Conservation (phyloP, 2,113 vertebrate species). For the Hassar affinis region DNA sequence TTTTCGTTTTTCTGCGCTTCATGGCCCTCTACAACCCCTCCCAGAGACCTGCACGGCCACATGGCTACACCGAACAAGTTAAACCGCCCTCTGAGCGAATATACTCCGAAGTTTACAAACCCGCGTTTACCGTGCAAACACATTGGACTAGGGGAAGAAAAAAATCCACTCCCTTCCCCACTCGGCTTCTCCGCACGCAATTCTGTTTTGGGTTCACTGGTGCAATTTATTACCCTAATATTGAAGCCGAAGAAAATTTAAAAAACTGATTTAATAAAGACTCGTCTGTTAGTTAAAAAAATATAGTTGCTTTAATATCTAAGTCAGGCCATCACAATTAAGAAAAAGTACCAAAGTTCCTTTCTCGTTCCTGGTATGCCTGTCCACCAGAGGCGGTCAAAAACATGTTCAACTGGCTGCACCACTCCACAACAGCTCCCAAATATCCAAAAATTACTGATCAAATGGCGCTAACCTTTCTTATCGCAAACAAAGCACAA, state of each 20-base stretch:
- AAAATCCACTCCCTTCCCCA: conserved; percentile 36
- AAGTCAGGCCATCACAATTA: neutral
- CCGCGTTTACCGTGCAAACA: conserved; percentile 53
- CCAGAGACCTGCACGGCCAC: conserved; percentile 56
- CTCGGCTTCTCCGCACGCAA: conserved; percentile 25
- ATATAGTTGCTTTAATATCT: neutral
- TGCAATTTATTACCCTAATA: neutral
- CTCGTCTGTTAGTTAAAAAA: neutral
- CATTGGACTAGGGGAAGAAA: neutral
- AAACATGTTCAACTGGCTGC: conserved; percentile 89
- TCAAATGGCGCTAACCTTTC: conserved; percentile 69
- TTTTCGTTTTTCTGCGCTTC: conserved; percentile 65
- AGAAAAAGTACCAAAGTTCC: conserved; percentile 32
- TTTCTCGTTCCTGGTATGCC: conserved; percentile 61
- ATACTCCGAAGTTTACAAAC: conserved; percentile 56
- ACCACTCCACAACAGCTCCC: conserved; percentile 75
- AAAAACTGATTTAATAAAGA: neutral
- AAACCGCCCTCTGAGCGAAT: conserved; percentile 49
- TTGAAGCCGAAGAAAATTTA: neutral
- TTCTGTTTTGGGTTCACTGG: neutral
- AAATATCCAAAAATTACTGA: conserved; percentile 58
- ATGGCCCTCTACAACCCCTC: conserved; percentile 59
- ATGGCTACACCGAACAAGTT: conserved; percentile 54
- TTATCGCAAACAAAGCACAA: conserved; percentile 15
- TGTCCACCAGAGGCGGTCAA: conserved; percentile 62